These are phyloP conservation scores for Urocyon cinereoargenteus DNA, from an alignment of 2,797 vertebrate genomes.

Conservation along the genomic window DNA sequence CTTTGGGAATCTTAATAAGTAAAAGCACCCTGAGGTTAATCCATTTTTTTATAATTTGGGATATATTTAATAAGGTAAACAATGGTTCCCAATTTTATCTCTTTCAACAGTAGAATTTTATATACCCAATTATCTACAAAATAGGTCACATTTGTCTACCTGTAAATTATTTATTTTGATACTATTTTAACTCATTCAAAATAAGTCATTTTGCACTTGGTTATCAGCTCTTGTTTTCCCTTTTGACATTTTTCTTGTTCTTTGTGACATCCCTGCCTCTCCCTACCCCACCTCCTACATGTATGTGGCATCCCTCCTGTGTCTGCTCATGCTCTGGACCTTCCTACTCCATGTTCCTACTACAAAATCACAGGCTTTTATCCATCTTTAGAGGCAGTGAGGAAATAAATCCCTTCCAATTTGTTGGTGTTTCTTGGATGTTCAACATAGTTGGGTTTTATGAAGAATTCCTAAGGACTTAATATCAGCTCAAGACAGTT, in stretches of 20 bases:
- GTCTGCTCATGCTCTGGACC: background rate
- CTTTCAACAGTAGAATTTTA: background rate
- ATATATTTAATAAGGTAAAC: background rate
- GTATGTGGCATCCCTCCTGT: fast-evolving
- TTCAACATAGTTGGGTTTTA: background rate
- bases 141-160: background rate
- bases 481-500: background rate
- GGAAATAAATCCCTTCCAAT: background rate
- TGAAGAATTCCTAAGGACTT: background rate
- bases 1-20: background rate
- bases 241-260: background rate
- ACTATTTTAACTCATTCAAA: background rate
- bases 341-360: background rate
- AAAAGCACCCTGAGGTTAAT: background rate
- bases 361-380: background rate
- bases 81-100: background rate
- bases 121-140: background rate
- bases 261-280: background rate
- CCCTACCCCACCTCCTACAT: fast-evolving
- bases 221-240: background rate
- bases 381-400: background rate
- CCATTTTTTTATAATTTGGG: background rate
- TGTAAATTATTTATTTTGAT: background rate
- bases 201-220: background rate
- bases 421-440: background rate